Evolutionary conservation across 2,797 vertebrate species (phyloP).

Genomic region (Rallus crepitans): DNA sequence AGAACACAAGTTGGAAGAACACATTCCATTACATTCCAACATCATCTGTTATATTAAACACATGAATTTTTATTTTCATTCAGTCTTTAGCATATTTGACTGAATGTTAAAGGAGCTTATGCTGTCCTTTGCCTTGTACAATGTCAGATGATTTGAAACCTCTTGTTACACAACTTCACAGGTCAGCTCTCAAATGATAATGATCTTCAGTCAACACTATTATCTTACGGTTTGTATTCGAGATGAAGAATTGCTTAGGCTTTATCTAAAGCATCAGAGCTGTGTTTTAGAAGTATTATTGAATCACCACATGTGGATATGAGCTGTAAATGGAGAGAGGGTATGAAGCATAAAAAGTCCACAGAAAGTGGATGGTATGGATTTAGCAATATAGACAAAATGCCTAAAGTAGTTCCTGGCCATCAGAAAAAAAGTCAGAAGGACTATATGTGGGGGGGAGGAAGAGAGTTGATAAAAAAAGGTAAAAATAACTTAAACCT

Average conservation of each 20-base stretch:
- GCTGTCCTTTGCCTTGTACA: not conserved
- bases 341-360: not conserved
- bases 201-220: not conserved
- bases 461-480: not conserved
- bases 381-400: not conserved
- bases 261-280: not conserved
- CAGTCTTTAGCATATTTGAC: not conserved
- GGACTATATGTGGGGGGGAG: not conserved
- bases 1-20: not conserved
- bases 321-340: not conserved
- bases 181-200: not conserved
- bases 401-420: not conserved
- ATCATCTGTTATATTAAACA: not conserved
- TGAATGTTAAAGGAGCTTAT: not conserved
- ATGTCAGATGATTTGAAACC: not conserved
- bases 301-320: not conserved
- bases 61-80: not conserved
- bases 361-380: not conserved
- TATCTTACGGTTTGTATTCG: not conserved
- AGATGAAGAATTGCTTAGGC: not conserved
- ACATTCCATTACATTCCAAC: not conserved
- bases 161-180: not conserved
- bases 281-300: not conserved
- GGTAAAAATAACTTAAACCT: not conserved
- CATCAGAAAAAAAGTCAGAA: not conserved